These are phyloP conservation scores for Rhamphomyia laevipes DNA, from an alignment of 2,888 invertebrate species.

Conservation along the genomic window DNA sequence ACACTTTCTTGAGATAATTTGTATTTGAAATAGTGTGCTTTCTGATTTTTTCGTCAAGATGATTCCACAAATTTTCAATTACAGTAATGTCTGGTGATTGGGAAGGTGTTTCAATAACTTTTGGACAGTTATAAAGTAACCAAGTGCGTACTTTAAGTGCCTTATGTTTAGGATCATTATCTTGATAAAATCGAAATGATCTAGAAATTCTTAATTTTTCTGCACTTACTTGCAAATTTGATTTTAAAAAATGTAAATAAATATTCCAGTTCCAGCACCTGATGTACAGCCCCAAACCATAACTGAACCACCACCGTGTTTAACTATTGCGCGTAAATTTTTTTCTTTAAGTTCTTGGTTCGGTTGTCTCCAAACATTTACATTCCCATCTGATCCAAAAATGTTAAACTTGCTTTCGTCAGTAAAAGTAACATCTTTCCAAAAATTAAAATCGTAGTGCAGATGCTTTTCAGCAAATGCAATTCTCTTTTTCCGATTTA, in stretches of 20 bases:
- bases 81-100: background rate
- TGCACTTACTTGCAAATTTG: background rate
- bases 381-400: constrained; percentile 6
- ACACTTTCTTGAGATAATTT: background rate
- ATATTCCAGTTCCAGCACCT: background rate
- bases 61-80: constrained; percentile 1
- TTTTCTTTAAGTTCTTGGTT: constrained; percentile 3
- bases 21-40: background rate
- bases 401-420: constrained; percentile 18
- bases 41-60: background rate
- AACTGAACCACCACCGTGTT: background rate
- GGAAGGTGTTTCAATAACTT: too few species aligned
- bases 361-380: constrained; percentile 3
- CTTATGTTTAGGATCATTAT: background rate
- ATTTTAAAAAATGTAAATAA: background rate
- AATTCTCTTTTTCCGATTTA: constrained; percentile 9
- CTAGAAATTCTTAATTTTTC: too few species aligned
- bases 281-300: background rate
- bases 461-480: constrained; percentile 13
- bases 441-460: constrained; percentile 15
- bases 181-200: background rate
- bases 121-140: background rate
- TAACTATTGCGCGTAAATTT: constrained; percentile 4
- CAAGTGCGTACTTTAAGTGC: background rate
- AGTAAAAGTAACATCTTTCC: constrained; percentile 20